Percentiles rank a stretch among this genome's conserved stretches.
Evolutionary conservation across 2,797 vertebrate species (phyloP).

Genomic region (Poecile montanus): DNA sequence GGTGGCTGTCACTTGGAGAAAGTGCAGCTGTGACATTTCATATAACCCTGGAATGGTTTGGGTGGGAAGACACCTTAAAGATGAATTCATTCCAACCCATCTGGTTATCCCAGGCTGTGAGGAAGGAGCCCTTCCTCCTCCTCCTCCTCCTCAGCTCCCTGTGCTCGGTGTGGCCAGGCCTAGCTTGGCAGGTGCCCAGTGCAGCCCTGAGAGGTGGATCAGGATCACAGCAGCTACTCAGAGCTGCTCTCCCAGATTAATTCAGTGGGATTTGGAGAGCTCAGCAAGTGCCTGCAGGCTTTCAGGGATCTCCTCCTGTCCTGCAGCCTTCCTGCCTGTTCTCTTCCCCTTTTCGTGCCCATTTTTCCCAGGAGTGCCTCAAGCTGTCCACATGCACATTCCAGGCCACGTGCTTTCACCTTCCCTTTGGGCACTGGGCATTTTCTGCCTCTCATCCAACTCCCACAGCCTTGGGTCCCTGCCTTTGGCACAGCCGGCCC

Average conservation of each 20-base stretch:
- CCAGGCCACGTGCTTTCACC: background rate
- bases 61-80: background rate
- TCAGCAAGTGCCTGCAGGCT: background rate
- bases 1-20: background rate
- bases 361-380: background rate
- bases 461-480: background rate
- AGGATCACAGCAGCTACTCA: background rate
- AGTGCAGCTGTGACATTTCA: background rate
- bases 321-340: background rate
- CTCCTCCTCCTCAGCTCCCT: rapidly evolving
- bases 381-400: background rate
- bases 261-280: background rate
- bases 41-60: no score
- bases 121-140: background rate
- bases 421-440: background rate
- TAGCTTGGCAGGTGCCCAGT: background rate
- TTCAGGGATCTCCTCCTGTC: background rate
- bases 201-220: background rate
- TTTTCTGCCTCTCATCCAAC: background rate
- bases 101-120: background rate
- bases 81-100: background rate
- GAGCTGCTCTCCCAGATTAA: background rate
- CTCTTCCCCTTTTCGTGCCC: background rate
- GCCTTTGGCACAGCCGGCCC: background rate
- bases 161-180: background rate